phyloP scores from a whole-genome alignment of 2,888 invertebrate genomes.

The Plebejus melissa region DNA sequence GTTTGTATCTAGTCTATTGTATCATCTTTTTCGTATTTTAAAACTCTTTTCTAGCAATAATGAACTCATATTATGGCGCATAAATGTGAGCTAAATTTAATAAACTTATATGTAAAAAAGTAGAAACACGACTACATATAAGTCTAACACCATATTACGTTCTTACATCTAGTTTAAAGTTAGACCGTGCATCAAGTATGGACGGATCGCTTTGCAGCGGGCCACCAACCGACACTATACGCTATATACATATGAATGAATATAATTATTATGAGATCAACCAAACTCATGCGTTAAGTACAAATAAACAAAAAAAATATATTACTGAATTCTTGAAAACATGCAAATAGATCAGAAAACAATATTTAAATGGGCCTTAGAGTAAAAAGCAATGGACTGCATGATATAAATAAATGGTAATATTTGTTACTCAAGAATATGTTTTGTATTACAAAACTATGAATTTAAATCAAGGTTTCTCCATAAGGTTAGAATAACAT shows the following conservation, averaged over 20 bases:
- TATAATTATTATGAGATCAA: conserved; percentile 68
- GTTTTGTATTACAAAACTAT: not conserved
- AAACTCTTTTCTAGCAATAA: not conserved
- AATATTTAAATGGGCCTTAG: not conserved
- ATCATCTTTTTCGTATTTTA: not conserved
- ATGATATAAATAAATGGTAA: not conserved
- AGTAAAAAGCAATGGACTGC: not conserved
- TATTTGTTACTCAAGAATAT: not conserved
- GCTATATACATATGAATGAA: conserved; percentile 35
- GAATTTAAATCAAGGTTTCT: not conserved
- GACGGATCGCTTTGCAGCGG: conserved; percentile 18
- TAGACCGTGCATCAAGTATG: conserved; percentile 13
- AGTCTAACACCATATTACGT: not conserved
- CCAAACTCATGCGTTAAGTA: conserved; percentile 60
- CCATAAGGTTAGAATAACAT: not conserved
- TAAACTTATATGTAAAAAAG: conserved; percentile 10
- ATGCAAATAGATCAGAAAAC: not conserved
- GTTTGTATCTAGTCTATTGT: conserved; percentile 13
- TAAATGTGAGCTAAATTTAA: not conserved
- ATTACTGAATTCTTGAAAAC: conserved; percentile 5
- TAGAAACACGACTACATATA: not conserved
- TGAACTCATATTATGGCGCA: conserved; percentile 18
- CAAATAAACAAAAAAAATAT: conserved; percentile 41
- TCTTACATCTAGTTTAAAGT: conserved; percentile 4
- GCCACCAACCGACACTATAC: conserved; percentile 43